These are phyloP conservation scores for Galagoides demidoff DNA, from an alignment of 2,797 vertebrate genomes.

Conservation along the genomic window DNA sequence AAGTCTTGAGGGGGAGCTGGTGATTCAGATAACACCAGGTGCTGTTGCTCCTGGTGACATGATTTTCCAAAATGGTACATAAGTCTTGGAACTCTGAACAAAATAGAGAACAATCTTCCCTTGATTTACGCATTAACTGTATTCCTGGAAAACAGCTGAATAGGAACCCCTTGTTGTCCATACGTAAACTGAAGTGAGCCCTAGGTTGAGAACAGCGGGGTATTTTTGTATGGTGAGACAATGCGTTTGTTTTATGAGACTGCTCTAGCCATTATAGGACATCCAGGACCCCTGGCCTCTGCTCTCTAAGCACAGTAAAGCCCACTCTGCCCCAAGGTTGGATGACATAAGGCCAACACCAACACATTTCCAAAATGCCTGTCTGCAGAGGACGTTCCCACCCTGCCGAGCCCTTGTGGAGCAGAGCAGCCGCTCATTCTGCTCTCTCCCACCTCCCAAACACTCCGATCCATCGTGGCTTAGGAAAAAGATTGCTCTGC, in stretches of 20 bases:
- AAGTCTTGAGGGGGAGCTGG: no score
- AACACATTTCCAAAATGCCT: background rate
- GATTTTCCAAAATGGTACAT: slow-evolving; percentile 8
- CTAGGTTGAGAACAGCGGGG: background rate
- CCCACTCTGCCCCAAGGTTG: background rate
- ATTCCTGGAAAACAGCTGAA: background rate
- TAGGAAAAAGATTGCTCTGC: background rate
- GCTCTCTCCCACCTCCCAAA: background rate
- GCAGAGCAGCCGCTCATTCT: no score
- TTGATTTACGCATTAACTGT: background rate
- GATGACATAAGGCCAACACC: background rate
- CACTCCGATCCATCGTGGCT: background rate
- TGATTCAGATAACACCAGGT: background rate
- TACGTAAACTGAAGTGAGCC: background rate
- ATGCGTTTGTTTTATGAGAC: background rate
- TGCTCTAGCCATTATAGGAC: background rate
- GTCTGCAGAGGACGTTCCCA: background rate
- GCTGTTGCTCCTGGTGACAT: background rate
- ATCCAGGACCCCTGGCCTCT: background rate
- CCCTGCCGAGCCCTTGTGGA: background rate
- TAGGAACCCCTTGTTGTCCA: background rate
- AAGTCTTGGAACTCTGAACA: background rate
- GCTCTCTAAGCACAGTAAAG: background rate
- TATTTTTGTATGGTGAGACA: background rate
- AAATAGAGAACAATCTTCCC: background rate